Percentiles rank a stretch among this genome's conserved stretches.
Conservation (phyloP, 2,113 vertebrate species). For the Okapia johnstoni region DNA sequence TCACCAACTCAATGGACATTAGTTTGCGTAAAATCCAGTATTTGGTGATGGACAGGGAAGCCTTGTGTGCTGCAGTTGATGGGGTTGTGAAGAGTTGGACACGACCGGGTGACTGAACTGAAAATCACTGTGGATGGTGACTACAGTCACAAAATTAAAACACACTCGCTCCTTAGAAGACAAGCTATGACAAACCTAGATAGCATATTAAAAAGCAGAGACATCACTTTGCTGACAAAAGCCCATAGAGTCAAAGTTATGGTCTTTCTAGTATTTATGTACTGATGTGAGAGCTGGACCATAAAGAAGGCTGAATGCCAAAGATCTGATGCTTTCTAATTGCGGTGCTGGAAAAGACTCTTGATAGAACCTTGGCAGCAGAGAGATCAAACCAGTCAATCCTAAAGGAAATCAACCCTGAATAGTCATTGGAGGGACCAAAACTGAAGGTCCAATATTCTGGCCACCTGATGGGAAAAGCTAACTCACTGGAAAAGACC, state of each 20-base stretch:
- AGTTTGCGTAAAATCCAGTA: background rate
- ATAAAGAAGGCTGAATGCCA: background rate
- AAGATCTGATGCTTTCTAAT: background rate
- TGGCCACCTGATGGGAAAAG: background rate
- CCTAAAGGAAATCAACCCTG: background rate
- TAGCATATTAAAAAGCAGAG: background rate
- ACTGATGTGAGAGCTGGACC: background rate
- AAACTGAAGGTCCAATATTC: background rate
- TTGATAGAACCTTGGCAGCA: background rate
- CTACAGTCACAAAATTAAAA: background rate
- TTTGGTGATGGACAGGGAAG: background rate
- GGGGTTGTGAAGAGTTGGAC: background rate
- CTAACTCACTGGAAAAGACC: background rate
- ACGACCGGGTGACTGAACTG: background rate
- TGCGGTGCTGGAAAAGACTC: background rate
- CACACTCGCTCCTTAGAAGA: background rate
- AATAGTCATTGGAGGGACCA: background rate
- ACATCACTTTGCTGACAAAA: background rate
- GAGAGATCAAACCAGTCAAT: background rate
- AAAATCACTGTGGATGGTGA: background rate
- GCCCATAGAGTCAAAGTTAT: background rate
- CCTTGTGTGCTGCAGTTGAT: background rate
- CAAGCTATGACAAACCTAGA: background rate
- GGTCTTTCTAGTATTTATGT: background rate
- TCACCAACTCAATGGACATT: background rate